Percentiles rank a stretch among this genome's conserved stretches.
These are phyloP conservation scores for Agelaius phoeniceus DNA, from an alignment of 2,113 vertebrate genomes.

Conservation along the genomic window DNA sequence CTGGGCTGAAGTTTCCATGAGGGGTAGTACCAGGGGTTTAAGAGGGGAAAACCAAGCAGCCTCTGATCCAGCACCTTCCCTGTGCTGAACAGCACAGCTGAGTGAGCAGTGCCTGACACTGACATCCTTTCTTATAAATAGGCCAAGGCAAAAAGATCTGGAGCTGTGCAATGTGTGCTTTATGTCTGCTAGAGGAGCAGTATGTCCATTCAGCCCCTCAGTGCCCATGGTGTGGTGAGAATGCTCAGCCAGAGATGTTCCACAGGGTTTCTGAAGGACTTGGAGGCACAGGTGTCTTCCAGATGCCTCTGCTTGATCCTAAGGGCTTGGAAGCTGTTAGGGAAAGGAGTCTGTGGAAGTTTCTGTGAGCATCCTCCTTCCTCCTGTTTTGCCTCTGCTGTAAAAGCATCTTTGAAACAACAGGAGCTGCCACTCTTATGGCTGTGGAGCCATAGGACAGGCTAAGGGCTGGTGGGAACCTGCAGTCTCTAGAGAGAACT, in stretches of 20 bases:
- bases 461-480: neutral
- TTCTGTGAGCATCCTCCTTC: neutral
- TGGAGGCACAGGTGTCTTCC: neutral
- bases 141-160: neutral
- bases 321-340: neutral
- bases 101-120: neutral
- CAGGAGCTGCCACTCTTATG: neutral
- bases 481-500: neutral
- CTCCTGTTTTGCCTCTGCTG: neutral
- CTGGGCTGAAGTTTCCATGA: neutral
- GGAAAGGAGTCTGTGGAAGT: neutral
- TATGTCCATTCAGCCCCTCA: accelerated
- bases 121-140: neutral
- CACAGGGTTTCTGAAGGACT: neutral
- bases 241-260: neutral
- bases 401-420: neutral
- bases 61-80: neutral
- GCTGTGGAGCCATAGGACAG: neutral
- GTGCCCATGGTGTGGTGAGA: neutral
- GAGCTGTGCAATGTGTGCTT: neutral
- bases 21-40: neutral
- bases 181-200: neutral
- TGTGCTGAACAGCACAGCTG: accelerated
- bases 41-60: neutral
- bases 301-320: neutral